Conservation (phyloP, 2,113 vertebrate genomes). For the Prunella himalayana region DNA sequence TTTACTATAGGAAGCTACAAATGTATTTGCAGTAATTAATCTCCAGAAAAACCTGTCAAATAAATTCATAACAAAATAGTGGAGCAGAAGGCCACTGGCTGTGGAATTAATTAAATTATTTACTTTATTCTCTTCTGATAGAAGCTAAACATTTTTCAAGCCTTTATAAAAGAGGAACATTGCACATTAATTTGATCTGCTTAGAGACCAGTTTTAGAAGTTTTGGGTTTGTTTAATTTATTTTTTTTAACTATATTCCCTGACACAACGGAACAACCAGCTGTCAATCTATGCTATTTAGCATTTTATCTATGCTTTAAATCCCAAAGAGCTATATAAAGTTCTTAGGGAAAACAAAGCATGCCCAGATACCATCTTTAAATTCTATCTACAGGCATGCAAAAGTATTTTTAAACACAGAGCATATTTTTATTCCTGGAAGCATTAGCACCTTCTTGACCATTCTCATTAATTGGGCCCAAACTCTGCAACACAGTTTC, state of each 20-base stretch:
- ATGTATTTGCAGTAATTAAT: neutral
- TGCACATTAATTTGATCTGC: neutral
- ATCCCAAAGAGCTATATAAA: neutral
- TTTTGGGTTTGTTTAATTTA: neutral
- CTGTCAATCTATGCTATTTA: neutral
- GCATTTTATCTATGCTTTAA: neutral
- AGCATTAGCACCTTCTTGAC: neutral
- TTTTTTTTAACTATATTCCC: neutral
- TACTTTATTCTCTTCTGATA: neutral
- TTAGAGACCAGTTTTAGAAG: neutral
- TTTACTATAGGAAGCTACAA: neutral
- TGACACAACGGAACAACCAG: neutral
- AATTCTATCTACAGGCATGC: neutral
- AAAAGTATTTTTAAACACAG: neutral
- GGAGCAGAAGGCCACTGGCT: neutral
- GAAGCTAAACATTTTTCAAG: neutral
- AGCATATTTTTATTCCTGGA: neutral
- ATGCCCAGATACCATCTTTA: neutral
- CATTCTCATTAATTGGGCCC: slow-evolving; percentile 13
- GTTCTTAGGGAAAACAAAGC: neutral
- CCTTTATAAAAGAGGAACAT: neutral
- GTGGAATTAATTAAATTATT: neutral
- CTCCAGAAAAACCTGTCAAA: neutral
- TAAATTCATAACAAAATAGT: neutral
- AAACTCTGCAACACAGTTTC: neutral